Percentiles rank a stretch among this genome's conserved stretches.
Conservation (phyloP, 2,888 invertebrate species). For the Iselma pallidipennis region DNA sequence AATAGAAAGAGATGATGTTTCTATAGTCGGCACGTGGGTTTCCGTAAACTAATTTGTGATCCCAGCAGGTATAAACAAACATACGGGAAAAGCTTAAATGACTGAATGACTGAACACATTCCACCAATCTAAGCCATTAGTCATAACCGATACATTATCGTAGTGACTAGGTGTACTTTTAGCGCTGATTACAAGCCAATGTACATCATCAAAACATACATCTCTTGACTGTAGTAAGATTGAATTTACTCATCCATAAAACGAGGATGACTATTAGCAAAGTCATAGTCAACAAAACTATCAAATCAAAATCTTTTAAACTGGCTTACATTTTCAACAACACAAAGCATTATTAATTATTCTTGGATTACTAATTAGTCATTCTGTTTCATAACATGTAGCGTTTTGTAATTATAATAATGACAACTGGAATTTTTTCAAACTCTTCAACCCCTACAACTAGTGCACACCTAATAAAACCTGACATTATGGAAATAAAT, state of each 20-base stretch:
- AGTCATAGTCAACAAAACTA: too few species aligned
- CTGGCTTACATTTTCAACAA: conserved; percentile 40
- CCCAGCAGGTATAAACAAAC: conserved; percentile 66
- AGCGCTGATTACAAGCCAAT: conserved; percentile 50
- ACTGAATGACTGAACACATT: conserved; percentile 66
- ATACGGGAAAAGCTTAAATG: conserved; percentile 61
- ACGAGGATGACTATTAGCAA: neutral
- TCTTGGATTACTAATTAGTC: too few species aligned
- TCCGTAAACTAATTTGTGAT: conserved; percentile 66
- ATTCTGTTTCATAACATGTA: too few species aligned
- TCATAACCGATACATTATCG: conserved; percentile 56
- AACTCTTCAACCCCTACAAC: too few species aligned
- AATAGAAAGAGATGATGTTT: neutral
- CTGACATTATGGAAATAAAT: too few species aligned
- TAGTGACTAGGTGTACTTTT: conserved; percentile 54
- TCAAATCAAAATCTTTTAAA: too few species aligned
- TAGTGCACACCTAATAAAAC: too few species aligned
- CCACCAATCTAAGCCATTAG: conserved; percentile 54
- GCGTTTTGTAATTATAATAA: too few species aligned
- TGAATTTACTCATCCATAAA: neutral
- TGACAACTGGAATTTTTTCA: too few species aligned
- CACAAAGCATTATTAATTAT: too few species aligned
- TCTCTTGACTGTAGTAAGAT: conserved; percentile 31
- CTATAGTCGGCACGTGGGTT: conserved; percentile 51
- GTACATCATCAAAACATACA: conserved; percentile 31